Percentiles rank a stretch among this genome's conserved stretches.
These are phyloP conservation scores for Hiodon alosoides DNA, from an alignment of 2,113 vertebrate genomes.

Conservation along the genomic window DNA sequence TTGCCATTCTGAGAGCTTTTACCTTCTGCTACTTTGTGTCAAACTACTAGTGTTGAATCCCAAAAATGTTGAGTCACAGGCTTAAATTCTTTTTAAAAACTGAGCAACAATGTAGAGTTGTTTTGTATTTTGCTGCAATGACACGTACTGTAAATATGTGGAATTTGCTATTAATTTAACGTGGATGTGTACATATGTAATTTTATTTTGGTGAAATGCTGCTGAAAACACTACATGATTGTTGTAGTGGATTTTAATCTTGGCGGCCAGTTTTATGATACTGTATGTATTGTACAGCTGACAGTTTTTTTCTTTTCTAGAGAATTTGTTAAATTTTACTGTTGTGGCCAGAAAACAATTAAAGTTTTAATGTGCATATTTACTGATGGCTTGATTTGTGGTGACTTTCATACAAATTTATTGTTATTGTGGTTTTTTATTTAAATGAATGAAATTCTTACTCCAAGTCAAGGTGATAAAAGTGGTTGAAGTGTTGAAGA, in stretches of 20 bases:
- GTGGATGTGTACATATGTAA: constrained; percentile 86
- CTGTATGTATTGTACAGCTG: constrained; percentile 95
- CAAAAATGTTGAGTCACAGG: constrained; percentile 57
- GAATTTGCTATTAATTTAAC: constrained; percentile 73
- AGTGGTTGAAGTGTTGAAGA: no score
- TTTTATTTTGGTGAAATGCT: constrained; percentile 69
- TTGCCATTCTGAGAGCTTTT: constrained; percentile 66
- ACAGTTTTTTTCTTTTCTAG: constrained; percentile 84
- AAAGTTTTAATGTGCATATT: constrained; percentile 59
- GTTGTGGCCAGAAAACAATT: constrained; percentile 87
- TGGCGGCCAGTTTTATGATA: constrained; percentile 89
- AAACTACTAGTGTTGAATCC: constrained; percentile 44
- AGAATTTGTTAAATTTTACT: constrained; percentile 98
- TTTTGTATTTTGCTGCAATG: constrained; percentile 76
- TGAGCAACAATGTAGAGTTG: constrained; percentile 70
- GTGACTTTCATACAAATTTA: neutral
- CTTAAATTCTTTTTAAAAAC: constrained; percentile 54
- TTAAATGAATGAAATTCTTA: neutral
- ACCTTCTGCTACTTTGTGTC: constrained; percentile 68
- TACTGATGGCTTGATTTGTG: constrained; percentile 8
- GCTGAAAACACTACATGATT: constrained; percentile 72
- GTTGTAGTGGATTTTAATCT: constrained; percentile 73
- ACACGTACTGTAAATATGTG: constrained; percentile 82
- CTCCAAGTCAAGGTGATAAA: neutral
- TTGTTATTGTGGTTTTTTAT: neutral